Evolutionary conservation across 2,797 vertebrate species (phyloP).

Genomic region (Pseudochirops corinnae): DNA sequence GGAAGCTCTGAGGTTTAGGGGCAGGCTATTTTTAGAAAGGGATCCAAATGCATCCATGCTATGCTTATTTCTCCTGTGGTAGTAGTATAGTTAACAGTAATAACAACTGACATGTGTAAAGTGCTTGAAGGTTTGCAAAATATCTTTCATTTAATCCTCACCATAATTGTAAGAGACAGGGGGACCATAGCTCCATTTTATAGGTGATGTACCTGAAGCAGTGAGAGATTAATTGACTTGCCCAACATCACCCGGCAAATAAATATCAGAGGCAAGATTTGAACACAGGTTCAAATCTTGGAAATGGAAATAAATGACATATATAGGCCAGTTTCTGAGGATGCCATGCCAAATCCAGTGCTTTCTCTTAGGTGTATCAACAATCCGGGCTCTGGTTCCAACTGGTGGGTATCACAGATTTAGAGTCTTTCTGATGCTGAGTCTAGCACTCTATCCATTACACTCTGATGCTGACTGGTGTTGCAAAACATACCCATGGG

Average conservation of each 20-base stretch:
- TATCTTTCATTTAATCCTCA: background rate
- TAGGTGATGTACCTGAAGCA: background rate
- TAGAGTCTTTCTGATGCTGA: background rate
- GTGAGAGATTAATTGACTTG: background rate
- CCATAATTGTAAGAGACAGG: background rate
- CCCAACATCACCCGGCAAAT: background rate
- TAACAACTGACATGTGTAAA: background rate
- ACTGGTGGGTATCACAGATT: background rate
- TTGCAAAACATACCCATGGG: constrained; percentile 46
- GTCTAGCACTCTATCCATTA: background rate
- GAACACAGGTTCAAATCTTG: background rate
- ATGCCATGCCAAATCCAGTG: background rate
- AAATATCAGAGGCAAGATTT: background rate
- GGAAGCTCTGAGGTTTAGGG: constrained; percentile 35
- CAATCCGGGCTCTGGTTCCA: background rate
- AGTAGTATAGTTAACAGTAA: background rate
- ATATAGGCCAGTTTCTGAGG: background rate
- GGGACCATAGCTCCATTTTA: background rate
- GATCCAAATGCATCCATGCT: constrained; percentile 24
- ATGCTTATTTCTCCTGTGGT: background rate
- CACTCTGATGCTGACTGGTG: background rate
- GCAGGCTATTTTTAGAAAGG: constrained; percentile 5
- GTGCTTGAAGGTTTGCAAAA: background rate
- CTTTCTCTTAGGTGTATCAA: background rate
- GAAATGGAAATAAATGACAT: background rate